Conservation (phyloP, 2,797 vertebrate genomes). For the Trachops cirrhosus region DNA sequence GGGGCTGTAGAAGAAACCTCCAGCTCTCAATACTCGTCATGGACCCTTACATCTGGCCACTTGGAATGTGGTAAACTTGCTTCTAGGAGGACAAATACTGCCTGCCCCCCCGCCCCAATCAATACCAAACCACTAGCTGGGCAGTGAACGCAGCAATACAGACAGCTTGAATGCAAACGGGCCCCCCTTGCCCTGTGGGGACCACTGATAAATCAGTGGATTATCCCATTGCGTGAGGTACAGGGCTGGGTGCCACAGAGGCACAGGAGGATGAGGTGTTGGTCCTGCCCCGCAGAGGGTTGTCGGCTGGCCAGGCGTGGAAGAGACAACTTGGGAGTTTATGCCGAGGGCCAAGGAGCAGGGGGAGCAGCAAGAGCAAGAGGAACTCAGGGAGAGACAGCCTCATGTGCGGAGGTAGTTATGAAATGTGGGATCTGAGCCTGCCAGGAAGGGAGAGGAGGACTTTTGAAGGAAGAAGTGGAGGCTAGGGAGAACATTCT, state of each 20-base stretch:
- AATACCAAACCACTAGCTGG: background rate
- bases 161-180: background rate
- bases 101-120: too few species aligned
- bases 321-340: background rate
- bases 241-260: background rate
- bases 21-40: background rate
- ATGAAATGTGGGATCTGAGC: background rate
- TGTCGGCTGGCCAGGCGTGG: background rate
- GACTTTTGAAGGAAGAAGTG: background rate
- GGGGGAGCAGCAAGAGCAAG: background rate
- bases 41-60: background rate
- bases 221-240: fast-evolving
- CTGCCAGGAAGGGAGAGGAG: background rate
- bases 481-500: background rate
- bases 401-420: background rate
- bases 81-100: background rate
- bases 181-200: background rate
- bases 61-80: background rate
- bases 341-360: background rate
- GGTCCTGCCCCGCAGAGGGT: background rate
- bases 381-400: background rate
- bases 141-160: background rate
- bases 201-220: background rate
- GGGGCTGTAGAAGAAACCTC: background rate
- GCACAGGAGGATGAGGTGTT: fast-evolving